These are phyloP conservation scores for Sternotherus odoratus DNA, from an alignment of 2,797 vertebrate genomes.

Conservation along the genomic window DNA sequence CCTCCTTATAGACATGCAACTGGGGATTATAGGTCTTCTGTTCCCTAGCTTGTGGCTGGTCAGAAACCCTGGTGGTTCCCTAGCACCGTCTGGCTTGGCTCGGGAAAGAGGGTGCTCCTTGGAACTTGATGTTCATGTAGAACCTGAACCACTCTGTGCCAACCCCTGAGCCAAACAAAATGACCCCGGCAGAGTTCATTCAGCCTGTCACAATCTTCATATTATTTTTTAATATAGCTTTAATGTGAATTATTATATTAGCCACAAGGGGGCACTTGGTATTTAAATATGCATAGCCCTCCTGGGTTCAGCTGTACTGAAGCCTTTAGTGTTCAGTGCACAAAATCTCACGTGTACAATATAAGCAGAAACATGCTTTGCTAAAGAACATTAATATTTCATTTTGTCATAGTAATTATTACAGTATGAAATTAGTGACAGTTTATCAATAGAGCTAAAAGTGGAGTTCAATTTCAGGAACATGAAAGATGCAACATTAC, in stretches of 20 bases:
- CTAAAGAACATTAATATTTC: not conserved
- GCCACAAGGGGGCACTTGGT: constrained; percentile 76
- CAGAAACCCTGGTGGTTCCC: not conserved
- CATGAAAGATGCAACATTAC: not conserved
- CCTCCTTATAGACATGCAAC: not conserved
- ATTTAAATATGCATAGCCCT: constrained; percentile 17
- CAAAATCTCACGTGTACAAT: accelerated
- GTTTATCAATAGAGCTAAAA: constrained; percentile 1
- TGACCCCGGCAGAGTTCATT: not conserved
- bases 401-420: not conserved
- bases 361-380: not conserved
- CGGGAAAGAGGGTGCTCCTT: not conserved
- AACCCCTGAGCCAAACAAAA: accelerated
- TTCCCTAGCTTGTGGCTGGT: not conserved
- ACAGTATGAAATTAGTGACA: not conserved
- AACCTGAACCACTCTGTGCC: not conserved
- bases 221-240: not conserved
- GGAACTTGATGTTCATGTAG: not conserved
- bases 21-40: not conserved
- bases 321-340: not conserved
- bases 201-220: accelerated
- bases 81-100: not conserved
- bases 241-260: not conserved
- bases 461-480: not conserved
- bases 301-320: not conserved